Evolutionary conservation across 2,113 vertebrate genomes (phyloP), one percentile per base, ranked within the genome.

Genomic region (Pagrus major): DNA sequence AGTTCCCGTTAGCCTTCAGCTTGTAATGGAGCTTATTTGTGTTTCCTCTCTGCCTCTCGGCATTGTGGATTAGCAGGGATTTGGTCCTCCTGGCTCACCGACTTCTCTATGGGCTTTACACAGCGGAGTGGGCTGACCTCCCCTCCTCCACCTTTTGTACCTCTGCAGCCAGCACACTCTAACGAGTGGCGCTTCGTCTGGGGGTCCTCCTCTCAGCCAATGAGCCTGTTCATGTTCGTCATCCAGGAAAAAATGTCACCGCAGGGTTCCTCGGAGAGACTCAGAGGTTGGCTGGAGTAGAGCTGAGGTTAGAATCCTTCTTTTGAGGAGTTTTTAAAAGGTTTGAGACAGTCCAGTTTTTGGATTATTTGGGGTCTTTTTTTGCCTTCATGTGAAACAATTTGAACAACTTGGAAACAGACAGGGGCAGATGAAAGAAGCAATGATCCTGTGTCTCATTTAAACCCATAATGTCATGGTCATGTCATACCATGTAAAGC

Each of bases 41-140:
- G 78, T 80, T 88, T 88, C 75, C 75, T 76, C 68, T 51, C 56
- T 39, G 73, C 87, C 85, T 85, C 78, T 61, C 54, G 15, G 65
- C 76, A 10, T 56, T 59, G 78, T 88, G 90, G 91, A 93, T 92
- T 90, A 92, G 71, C 67, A 56, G 72, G 87, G 89, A 91, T 93
- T 92, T 89, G 83, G 84, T 92, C 56, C 86, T 88, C 83, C 76
- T 85, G 76, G 76, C 86, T 91, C 83, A 65, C 68, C 39, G 74
- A 80, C 85, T 90, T 80, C 80, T 87, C 83, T 71, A 81, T 87
- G 85, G 83, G 88, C 88, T 76, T 81, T 70, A 77, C 54, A 33
- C 68, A 78, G 81, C 67, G 6, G 74, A 79, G 83, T 41, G 83
- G 78, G 63, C 80, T 56, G 81, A 86, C 84, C 86, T 73, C 81